phyloP scores from a whole-genome alignment of 2,888 invertebrate species.

The Pasiphila rectangulata region DNA sequence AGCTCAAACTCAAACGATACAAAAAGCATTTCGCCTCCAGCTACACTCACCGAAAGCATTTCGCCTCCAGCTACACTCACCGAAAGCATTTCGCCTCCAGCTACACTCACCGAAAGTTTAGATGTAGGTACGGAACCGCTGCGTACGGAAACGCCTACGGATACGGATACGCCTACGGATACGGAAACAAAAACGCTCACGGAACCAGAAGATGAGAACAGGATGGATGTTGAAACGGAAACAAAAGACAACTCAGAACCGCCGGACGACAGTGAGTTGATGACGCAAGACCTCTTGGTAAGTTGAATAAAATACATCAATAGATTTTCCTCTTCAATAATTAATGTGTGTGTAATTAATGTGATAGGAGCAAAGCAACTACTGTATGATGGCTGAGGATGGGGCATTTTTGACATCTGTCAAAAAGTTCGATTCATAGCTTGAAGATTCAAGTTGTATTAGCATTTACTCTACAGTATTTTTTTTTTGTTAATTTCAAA shows the following conservation, averaged over 20 bases:
- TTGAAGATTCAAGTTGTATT: too few species aligned
- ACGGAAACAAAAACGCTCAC: conserved; percentile 1
- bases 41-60: conserved; percentile 54
- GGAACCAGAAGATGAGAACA: not conserved
- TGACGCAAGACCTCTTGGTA: conserved; percentile 41
- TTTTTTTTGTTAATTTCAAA: too few species aligned
- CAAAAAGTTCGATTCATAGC: too few species aligned
- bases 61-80: conserved; percentile 64
- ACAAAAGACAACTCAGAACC: conserved; percentile 38
- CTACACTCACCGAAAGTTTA: conserved; percentile 61
- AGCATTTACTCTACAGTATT: too few species aligned
- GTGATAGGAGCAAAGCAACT: too few species aligned
- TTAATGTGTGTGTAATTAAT: too few species aligned
- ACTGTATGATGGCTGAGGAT: too few species aligned
- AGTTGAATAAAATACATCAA: too few species aligned
- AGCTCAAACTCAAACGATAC: conserved; percentile 63
- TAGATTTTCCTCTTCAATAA: too few species aligned
- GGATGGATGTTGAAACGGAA: conserved; percentile 4
- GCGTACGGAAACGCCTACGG: conserved; percentile 42
- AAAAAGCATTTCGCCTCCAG: conserved; percentile 64
- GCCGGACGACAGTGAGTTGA: conserved; percentile 32
- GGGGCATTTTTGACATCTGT: too few species aligned
- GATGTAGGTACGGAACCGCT: conserved; percentile 33
- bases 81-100: conserved; percentile 58
- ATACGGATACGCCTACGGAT: conserved; percentile 2